These are phyloP conservation scores for Drosophila funebris DNA, from an alignment of 1,140 invertebrate genomes.

Conservation along the genomic window DNA sequence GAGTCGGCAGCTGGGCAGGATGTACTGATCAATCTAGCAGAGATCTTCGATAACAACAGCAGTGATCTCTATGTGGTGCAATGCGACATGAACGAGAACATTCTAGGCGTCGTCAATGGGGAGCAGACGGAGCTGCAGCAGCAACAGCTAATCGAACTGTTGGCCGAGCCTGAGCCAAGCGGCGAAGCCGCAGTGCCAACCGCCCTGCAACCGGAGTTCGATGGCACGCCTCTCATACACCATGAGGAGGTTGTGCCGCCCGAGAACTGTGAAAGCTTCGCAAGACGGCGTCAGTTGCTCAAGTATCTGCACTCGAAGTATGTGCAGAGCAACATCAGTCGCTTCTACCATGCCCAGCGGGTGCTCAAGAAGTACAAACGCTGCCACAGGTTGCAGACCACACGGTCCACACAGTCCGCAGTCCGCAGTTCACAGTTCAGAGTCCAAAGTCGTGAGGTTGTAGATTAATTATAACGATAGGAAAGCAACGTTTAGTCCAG, in stretches of 20 bases:
- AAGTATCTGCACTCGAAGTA: slow-evolving; percentile 79
- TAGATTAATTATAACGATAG: slow-evolving; percentile 50
- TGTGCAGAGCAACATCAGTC: slow-evolving; percentile 63
- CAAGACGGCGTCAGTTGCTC: slow-evolving; percentile 53
- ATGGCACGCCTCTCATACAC: slow-evolving; percentile 51
- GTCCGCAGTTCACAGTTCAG: neutral
- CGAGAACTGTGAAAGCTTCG: slow-evolving; percentile 39
- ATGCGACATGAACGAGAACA: slow-evolving; percentile 82
- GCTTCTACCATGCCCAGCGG: slow-evolving; percentile 68
- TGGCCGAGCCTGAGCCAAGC: slow-evolving; percentile 48
- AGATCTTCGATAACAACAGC: slow-evolving; percentile 76
- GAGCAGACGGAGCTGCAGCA: slow-evolving; percentile 17
- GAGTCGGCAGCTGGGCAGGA: slow-evolving; percentile 49
- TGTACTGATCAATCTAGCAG: slow-evolving; percentile 74
- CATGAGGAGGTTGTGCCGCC: slow-evolving; percentile 65
- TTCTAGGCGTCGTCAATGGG: slow-evolving; percentile 56
- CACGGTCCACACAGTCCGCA: slow-evolving; percentile 1
- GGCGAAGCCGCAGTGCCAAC: slow-evolving; percentile 19
- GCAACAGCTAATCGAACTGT: slow-evolving; percentile 54
- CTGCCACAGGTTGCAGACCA: neutral
- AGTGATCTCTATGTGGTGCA: slow-evolving; percentile 79
- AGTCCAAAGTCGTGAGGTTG: neutral
- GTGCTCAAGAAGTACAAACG: slow-evolving; percentile 70
- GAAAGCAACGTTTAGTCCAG: slow-evolving; percentile 2
- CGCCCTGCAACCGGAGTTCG: slow-evolving; percentile 30